Evolutionary conservation across 2,888 invertebrate species (phyloP).

Genomic region (Gortyna flavago): DNA sequence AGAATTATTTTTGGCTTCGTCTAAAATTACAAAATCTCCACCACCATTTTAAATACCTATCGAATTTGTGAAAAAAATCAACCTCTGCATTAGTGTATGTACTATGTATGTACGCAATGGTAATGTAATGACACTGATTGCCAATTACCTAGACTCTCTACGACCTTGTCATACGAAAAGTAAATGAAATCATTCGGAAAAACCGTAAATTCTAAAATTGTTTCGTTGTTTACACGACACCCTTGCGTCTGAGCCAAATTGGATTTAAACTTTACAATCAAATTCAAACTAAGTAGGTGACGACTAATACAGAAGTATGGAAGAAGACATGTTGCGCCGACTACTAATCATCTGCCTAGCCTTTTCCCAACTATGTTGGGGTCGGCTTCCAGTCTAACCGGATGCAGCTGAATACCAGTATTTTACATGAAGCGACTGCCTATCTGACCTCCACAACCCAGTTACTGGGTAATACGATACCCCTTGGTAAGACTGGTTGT

Average conservation of each 20-base stretch:
- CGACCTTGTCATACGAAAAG: constrained; percentile 17
- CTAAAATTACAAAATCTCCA: neutral
- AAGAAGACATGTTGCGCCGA: no score
- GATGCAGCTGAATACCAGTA: no score
- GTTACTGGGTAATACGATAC: no score
- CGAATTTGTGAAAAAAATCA: neutral
- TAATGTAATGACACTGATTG: neutral
- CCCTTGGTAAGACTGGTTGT: no score
- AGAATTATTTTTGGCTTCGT: neutral
- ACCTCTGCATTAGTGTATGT: neutral
- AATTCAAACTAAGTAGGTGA: no score
- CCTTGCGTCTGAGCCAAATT: constrained; percentile 7
- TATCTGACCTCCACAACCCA: no score
- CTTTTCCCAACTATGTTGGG: no score
- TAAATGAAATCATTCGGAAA: constrained; percentile 16
- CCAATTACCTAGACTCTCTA: constrained; percentile 15
- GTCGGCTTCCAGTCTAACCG: no score
- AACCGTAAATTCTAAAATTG: constrained; percentile 24
- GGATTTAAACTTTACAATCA: neutral
- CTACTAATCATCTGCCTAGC: no score
- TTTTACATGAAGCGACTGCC: no score
- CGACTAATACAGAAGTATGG: no score
- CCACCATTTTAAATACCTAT: neutral
- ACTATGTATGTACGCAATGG: no score
- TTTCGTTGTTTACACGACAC: constrained; percentile 1